These are phyloP conservation scores for Gadopsis bispinosus DNA, from an alignment of 2,797 vertebrate genomes.

Conservation along the genomic window DNA sequence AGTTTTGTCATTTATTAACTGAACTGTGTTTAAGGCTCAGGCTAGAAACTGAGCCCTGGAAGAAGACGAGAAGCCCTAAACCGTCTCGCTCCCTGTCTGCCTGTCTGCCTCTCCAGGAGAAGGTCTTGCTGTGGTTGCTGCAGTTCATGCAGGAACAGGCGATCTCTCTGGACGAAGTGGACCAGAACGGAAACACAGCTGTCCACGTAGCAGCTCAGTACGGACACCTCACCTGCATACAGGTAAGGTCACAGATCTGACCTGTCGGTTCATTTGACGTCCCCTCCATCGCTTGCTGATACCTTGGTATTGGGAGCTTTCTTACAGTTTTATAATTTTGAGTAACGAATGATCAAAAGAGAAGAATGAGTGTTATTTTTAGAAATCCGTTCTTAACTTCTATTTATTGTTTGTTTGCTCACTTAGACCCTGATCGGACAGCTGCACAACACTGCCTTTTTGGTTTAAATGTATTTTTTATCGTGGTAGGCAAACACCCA, in stretches of 20 bases:
- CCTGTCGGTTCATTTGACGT: neutral
- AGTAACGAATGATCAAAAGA: neutral
- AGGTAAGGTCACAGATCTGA: constrained; percentile 79
- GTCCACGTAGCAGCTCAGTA: constrained; percentile 94
- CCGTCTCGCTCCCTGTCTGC: neutral
- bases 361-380: neutral
- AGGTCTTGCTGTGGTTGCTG: constrained; percentile 96
- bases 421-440: neutral
- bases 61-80: too few species aligned
- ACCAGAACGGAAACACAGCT: constrained; percentile 95
- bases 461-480: too few species aligned
- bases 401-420: neutral
- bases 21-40: neutral
- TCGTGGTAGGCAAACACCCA: too few species aligned
- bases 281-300: neutral
- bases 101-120: constrained; percentile 85
- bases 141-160: constrained; percentile 99
- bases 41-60: neutral
- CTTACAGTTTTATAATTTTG: too few species aligned
- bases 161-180: constrained; percentile 95
- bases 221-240: constrained; percentile 95
- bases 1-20: neutral
- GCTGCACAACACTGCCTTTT: too few species aligned
- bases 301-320: too few species aligned
- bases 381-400: neutral